phyloP scores from a whole-genome alignment of 2,113 vertebrate species.

The Serilophus lunatus region DNA sequence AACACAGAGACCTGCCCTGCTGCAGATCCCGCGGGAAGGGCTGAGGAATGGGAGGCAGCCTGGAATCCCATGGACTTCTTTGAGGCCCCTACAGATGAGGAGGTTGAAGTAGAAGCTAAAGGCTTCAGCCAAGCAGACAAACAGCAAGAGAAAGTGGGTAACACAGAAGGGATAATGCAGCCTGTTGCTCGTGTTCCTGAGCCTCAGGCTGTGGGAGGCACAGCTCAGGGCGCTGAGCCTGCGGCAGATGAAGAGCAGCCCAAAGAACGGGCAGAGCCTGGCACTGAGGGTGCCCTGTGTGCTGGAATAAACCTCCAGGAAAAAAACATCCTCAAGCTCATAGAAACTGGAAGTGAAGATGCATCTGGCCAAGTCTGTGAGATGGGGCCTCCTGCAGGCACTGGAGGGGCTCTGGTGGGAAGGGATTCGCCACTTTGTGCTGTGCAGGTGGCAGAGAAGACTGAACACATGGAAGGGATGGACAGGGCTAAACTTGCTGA shows the following conservation, averaged over 20 bases:
- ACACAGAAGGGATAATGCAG: accelerated
- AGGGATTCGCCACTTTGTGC: accelerated
- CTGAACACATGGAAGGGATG: accelerated
- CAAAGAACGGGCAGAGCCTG: not conserved
- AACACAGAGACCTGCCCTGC: not conserved
- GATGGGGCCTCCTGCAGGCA: not conserved
- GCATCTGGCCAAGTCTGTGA: not conserved
- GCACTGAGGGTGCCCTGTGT: accelerated
- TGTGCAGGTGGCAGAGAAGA: not conserved
- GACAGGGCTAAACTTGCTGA: not conserved
- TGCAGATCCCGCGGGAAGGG: not conserved
- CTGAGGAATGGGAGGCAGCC: not conserved
- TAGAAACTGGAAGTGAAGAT: accelerated
- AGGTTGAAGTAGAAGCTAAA: not conserved
- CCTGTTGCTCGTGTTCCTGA: accelerated
- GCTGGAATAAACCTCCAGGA: not conserved
- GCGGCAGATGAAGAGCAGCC: not conserved
- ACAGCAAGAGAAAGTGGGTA: not conserved
- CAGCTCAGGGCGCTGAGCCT: not conserved
- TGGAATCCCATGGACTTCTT: not conserved
- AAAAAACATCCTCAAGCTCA: accelerated
- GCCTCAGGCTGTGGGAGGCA: not conserved
- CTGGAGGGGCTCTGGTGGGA: accelerated
- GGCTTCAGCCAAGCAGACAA: not conserved
- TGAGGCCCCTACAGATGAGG: not conserved